Conservation (phyloP, 1,140 invertebrate species). For the Pachyrhynchus sulphureomaculatus region DNA sequence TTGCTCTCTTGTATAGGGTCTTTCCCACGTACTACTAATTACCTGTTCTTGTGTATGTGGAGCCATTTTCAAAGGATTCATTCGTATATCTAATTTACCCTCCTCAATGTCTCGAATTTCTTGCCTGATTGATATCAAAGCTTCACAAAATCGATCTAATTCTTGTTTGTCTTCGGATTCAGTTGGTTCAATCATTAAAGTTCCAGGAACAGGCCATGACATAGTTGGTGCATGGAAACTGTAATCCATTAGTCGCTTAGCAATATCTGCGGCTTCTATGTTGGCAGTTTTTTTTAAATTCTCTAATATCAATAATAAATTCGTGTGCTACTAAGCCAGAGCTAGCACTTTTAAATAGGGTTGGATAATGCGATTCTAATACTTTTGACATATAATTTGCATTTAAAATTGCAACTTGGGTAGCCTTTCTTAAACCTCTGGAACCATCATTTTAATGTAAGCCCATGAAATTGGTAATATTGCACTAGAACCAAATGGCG, state of each 20-base stretch:
- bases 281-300: slow-evolving; percentile 94
- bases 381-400: slow-evolving; percentile 98
- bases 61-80: slow-evolving; percentile 95
- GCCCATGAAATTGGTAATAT: slow-evolving; percentile 99
- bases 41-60: slow-evolving; percentile 92
- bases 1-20: slow-evolving; percentile 87
- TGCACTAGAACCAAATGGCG: slow-evolving; percentile 92
- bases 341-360: slow-evolving; percentile 80
- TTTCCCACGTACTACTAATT: slow-evolving; percentile 82
- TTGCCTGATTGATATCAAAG: slow-evolving; percentile 87
- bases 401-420: slow-evolving; percentile 96
- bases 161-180: slow-evolving; percentile 97
- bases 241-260: slow-evolving; percentile 98
- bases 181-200: slow-evolving; percentile 98
- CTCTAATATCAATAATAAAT: slow-evolving; percentile 94
- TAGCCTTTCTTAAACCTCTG: slow-evolving; percentile 84
- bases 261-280: slow-evolving; percentile 95
- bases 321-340: slow-evolving; percentile 92
- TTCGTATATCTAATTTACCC: slow-evolving; percentile 78
- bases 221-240: slow-evolving; percentile 98
- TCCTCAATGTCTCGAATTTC: slow-evolving; percentile 95
- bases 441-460: slow-evolving; percentile 98
- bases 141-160: slow-evolving; percentile 94
- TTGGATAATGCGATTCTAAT: slow-evolving; percentile 86
- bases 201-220: slow-evolving; percentile 96